Conservation (phyloP, 92 coral and sea anemone genomes). For the Parazoanthus darwini region DNA sequence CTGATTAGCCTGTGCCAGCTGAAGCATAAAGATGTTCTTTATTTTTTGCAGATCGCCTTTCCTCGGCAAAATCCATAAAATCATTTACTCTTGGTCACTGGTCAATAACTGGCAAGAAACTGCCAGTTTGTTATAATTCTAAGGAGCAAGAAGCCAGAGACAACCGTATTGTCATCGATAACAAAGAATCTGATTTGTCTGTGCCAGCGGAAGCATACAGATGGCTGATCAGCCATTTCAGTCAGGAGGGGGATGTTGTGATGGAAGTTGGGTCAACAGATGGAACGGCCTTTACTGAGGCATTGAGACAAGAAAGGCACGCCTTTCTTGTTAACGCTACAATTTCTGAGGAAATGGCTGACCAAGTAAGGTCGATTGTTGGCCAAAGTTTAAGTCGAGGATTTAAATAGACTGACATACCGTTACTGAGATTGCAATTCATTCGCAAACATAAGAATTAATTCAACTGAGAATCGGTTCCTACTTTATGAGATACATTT, state of each 20-base stretch:
- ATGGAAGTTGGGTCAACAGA: slow-evolving; percentile 3
- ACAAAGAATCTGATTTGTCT: background rate
- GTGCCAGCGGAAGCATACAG: slow-evolving; percentile 3
- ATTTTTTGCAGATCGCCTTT: background rate
- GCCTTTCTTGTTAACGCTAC: background rate
- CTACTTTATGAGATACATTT: no score
- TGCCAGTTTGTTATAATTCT: background rate
- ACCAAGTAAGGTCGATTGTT: background rate
- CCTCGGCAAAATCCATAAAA: background rate
- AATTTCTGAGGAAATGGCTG: background rate
- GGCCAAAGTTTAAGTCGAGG: background rate
- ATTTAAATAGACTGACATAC: no score
- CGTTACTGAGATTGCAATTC: no score
- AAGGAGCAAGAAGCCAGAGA: background rate
- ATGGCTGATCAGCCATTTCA: background rate
- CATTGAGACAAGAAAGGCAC: background rate
- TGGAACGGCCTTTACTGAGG: background rate
- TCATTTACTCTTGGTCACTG: background rate
- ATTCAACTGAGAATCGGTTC: no score
- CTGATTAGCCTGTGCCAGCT: background rate
- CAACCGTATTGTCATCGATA: background rate
- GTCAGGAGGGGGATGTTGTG: background rate
- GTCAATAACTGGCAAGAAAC: background rate
- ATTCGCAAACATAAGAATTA: no score
- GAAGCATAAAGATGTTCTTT: slow-evolving; percentile 7